These are phyloP conservation scores for Rhinatrema bivittatum DNA, from an alignment of 2,797 vertebrate genomes.

Conservation along the genomic window DNA sequence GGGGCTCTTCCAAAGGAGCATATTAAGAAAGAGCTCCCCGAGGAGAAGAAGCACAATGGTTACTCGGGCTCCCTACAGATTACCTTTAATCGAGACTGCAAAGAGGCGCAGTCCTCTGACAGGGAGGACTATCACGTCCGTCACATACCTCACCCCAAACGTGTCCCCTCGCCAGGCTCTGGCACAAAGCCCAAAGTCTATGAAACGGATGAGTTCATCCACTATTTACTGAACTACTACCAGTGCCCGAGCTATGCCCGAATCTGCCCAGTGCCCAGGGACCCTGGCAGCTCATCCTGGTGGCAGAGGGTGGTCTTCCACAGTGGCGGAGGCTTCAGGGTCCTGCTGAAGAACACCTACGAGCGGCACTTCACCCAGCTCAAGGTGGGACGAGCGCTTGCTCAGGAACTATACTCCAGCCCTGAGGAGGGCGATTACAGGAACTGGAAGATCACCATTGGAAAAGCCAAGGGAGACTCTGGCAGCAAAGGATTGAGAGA, in stretches of 20 bases:
- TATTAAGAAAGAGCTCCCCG: background rate
- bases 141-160: background rate
- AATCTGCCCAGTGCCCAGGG: constrained; percentile 34
- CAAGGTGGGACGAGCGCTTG: constrained; percentile 16
- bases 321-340: constrained; percentile 29
- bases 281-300: background rate
- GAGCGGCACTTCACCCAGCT: constrained; percentile 10
- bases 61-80: constrained; percentile 20
- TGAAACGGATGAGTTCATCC: constrained; percentile 63
- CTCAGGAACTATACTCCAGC: constrained; percentile 4
- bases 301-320: constrained; percentile 48
- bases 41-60: background rate
- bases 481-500: constrained; percentile 13
- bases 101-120: constrained; percentile 1
- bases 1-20: constrained; percentile 20
- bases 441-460: constrained; percentile 4
- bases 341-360: constrained; percentile 26
- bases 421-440: constrained; percentile 1
- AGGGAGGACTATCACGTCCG: background rate
- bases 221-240: constrained; percentile 64
- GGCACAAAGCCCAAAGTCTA: constrained; percentile 53
- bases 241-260: constrained; percentile 47
- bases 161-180: background rate
- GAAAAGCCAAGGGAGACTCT: constrained; percentile 5
- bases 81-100: constrained; percentile 13